Conservation (phyloP, 2,797 vertebrate genomes). For the Cryptoprocta ferox region DNA sequence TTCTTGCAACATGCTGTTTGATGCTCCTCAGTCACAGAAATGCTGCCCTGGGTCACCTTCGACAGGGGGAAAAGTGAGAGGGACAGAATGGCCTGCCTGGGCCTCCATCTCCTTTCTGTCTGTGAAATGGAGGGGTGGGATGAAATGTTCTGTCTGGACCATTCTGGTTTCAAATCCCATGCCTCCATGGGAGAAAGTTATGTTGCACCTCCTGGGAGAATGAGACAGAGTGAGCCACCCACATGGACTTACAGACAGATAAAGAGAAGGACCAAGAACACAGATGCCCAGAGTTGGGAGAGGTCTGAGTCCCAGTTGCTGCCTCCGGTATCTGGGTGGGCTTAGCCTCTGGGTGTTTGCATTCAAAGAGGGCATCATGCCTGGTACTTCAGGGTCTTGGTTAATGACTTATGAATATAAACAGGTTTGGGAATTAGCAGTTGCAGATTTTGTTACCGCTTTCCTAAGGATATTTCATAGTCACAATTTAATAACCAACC, state of each 20-base stretch:
- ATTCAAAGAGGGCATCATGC: neutral
- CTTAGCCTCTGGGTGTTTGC: neutral
- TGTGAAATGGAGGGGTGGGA: neutral
- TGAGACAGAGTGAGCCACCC: neutral
- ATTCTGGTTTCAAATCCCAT: neutral
- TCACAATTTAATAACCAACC: neutral
- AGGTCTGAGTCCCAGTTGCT: no score
- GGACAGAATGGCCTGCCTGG: neutral
- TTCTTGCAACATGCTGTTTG: neutral
- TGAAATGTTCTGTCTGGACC: neutral
- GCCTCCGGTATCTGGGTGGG: fast-evolving
- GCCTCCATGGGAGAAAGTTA: neutral
- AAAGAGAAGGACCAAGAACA: neutral
- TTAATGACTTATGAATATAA: neutral
- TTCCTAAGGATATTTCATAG: neutral
- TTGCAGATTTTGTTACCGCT: neutral
- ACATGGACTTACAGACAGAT: neutral
- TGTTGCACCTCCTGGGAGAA: neutral
- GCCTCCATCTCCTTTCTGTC: neutral
- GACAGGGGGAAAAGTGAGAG: neutral
- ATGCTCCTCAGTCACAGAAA: neutral
- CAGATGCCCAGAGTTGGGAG: neutral
- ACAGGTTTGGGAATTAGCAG: neutral
- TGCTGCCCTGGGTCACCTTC: neutral
- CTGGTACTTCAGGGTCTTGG: neutral